Evolutionary conservation across 2,113 vertebrate species (phyloP).

Genomic region (Epinephelus moara): DNA sequence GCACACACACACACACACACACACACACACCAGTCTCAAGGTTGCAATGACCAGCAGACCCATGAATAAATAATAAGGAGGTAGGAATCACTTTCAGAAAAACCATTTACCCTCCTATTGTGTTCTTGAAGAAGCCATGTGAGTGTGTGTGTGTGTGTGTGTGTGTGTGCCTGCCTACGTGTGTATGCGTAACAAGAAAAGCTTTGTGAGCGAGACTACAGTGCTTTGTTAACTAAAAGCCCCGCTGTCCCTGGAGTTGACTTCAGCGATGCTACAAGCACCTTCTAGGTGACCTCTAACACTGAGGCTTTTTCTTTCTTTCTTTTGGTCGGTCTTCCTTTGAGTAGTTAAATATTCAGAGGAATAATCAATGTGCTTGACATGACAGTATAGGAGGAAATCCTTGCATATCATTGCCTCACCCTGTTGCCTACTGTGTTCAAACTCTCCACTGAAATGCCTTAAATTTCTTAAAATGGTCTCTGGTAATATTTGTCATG

Average conservation of each 20-base stretch:
- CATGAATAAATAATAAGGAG: constrained; percentile 88
- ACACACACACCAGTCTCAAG: constrained; percentile 74
- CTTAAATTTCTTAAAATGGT: constrained; percentile 4
- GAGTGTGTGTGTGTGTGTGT: constrained; percentile 41
- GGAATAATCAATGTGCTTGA: constrained; percentile 3
- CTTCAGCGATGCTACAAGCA: constrained; percentile 61
- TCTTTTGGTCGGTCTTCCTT: constrained; percentile 8
- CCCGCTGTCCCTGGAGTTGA: constrained; percentile 63
- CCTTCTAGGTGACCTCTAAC: constrained; percentile 73
- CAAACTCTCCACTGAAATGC: not conserved
- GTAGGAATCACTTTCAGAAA: constrained; percentile 86
- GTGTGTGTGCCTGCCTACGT: constrained; percentile 5
- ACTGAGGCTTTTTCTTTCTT: constrained; percentile 19
- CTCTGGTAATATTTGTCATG: not conserved
- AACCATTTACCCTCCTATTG: constrained; percentile 86
- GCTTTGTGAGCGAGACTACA: constrained; percentile 70
- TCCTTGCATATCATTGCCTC: constrained; percentile 13
- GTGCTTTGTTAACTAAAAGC: constrained; percentile 78
- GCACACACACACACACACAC: constrained; percentile 22
- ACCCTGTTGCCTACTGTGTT: not conserved
- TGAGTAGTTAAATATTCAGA: constrained; percentile 11
- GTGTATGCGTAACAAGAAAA: constrained; percentile 63
- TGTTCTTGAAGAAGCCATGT: constrained; percentile 78
- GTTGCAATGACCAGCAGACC: constrained; percentile 87
- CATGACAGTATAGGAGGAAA: not conserved